Percentiles rank a stretch among this genome's conserved stretches.
phyloP scores from a whole-genome alignment of 2,113 vertebrate genomes.

The Guaruba guarouba region DNA sequence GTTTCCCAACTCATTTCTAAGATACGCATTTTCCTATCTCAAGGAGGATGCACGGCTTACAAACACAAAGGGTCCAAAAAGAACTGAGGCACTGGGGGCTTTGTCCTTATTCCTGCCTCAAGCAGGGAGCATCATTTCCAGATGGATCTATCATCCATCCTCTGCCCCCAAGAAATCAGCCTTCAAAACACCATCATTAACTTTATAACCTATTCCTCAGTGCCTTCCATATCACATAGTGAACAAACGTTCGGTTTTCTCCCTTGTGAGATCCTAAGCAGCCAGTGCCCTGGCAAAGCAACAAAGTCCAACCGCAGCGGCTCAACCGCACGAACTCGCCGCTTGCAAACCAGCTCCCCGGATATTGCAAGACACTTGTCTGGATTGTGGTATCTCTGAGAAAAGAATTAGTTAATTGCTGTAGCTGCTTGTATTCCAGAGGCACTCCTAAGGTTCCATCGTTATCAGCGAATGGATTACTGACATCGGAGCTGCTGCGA shows the following conservation, averaged over 20 bases:
- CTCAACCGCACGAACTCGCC: fast-evolving
- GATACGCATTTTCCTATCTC: background rate
- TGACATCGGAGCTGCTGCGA: too few relatives aligned
- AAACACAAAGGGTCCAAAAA: background rate
- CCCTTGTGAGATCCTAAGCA: background rate
- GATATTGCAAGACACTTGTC: background rate
- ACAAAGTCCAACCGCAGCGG: background rate
- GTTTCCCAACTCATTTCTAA: background rate
- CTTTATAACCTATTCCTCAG: background rate
- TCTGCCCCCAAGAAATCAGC: background rate
- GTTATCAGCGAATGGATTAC: background rate
- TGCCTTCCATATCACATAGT: too few relatives aligned
- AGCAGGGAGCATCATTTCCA: background rate
- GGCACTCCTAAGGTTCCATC: background rate
- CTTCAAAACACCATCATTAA: background rate
- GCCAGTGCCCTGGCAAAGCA: background rate
- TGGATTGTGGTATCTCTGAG: background rate
- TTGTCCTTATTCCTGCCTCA: background rate
- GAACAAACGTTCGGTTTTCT: background rate
- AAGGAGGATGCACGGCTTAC: background rate
- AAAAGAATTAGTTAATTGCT: background rate
- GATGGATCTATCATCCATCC: background rate
- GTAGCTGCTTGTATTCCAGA: background rate
- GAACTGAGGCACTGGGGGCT: background rate
- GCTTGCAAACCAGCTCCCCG: background rate